Conservation (phyloP, 2,797 vertebrate genomes). For the Pygocentrus nattereri region DNA sequence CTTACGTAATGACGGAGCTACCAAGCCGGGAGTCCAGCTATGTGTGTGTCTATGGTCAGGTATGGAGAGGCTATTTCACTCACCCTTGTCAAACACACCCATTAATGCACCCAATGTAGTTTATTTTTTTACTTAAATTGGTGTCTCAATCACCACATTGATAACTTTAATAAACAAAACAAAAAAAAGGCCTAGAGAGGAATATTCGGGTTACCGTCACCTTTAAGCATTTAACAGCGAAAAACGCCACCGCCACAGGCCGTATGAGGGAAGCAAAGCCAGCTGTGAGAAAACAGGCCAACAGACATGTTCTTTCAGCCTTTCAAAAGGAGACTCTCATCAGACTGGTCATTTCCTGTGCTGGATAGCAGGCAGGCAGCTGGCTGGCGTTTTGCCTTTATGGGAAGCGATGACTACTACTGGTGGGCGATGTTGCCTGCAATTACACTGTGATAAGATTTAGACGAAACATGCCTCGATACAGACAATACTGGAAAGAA, state of each 20-base stretch:
- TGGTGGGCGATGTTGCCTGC: neutral
- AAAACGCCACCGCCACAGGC: neutral
- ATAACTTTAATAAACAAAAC: neutral
- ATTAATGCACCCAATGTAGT: no score
- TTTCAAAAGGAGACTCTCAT: constrained; percentile 40
- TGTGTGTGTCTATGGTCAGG: neutral
- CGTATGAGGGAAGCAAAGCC: neutral
- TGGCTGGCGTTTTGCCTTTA: constrained; percentile 12
- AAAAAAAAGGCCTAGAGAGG: neutral
- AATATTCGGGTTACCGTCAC: neutral
- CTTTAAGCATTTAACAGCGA: neutral
- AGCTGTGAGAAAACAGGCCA: neutral
- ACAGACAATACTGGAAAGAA: no score
- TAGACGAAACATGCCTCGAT: neutral
- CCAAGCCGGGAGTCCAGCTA: neutral
- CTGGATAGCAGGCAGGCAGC: constrained; percentile 48
- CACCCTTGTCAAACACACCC: neutral
- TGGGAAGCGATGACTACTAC: constrained; percentile 35
- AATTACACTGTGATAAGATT: neutral
- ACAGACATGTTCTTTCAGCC: neutral
- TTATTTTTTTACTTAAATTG: no score
- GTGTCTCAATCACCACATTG: no score
- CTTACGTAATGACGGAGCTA: constrained; percentile 65
- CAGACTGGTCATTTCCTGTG: constrained; percentile 51
- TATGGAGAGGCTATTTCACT: no score